Conservation (phyloP, 2,888 invertebrate genomes). For the Copidosoma aretas region DNA sequence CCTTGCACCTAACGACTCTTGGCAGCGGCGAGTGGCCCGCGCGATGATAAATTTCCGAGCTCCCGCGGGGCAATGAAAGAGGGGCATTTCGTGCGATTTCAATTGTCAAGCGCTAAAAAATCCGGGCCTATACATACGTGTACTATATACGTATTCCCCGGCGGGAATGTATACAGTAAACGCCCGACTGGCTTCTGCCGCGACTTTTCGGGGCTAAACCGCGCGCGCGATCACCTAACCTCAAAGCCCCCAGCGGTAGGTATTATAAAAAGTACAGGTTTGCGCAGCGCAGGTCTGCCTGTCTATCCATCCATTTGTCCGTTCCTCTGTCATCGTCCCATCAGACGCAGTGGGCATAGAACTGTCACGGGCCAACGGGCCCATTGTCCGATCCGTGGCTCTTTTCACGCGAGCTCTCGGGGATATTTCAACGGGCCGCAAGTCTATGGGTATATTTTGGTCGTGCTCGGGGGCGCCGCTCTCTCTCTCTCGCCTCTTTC, state of each 20-base stretch:
- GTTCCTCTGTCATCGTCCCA: not conserved
- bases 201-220: constrained; percentile 24
- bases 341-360: constrained; percentile 12
- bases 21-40: not conserved
- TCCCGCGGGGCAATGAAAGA: not conserved
- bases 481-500: not conserved
- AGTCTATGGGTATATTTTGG: constrained; percentile 10
- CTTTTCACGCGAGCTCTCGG: constrained; percentile 27
- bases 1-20: no score
- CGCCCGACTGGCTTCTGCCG: constrained; percentile 10
- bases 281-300: no score
- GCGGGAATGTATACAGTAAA: not conserved
- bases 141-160: no score
- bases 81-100: not conserved
- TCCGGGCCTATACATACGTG: no score
- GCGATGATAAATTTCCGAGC: not conserved
- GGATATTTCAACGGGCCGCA: constrained; percentile 18
- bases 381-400: constrained; percentile 48
- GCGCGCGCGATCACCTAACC: constrained; percentile 27
- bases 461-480: not conserved
- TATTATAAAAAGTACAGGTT: no score
- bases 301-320: not conserved
- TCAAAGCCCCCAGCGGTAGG: constrained; percentile 14
- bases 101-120: not conserved
- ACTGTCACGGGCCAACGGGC: constrained; percentile 48